Evolutionary conservation across 2,113 vertebrate genomes (phyloP).

Genomic region (Anolis carolinensis): DNA sequence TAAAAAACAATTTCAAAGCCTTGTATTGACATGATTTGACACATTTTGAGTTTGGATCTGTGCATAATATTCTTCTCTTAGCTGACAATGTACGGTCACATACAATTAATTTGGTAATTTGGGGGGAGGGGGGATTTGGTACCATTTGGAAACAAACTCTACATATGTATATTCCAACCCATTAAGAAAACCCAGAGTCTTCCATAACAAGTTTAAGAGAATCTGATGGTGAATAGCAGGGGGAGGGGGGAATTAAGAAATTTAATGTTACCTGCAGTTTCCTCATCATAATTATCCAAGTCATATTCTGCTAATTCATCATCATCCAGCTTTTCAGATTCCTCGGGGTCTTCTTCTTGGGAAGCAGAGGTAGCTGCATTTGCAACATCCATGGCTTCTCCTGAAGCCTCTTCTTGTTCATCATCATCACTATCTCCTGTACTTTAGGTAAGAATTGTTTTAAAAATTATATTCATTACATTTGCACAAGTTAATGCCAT

Average conservation of each 20-base stretch:
- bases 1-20: no score
- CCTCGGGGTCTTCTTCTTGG: conserved; percentile 53
- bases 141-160: no score
- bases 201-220: not conserved
- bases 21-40: no score
- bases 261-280: conserved; percentile 80
- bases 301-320: conserved; percentile 89
- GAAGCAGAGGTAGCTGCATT: conserved; percentile 7
- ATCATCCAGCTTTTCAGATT: conserved; percentile 23
- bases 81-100: no score
- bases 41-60: no score
- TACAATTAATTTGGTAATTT: no score
- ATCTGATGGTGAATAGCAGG: not conserved
- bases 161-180: not conserved
- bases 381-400: not conserved
- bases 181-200: not conserved
- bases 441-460: conserved; percentile 39
- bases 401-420: conserved; percentile 66
- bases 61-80: no score
- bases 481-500: not conserved
- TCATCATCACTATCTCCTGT: conserved; percentile 71
- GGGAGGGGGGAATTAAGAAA: not conserved
- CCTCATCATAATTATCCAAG: conserved; percentile 87
- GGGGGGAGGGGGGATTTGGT: no score
- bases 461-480: not conserved